phyloP scores from a whole-genome alignment of 2,797 vertebrate species.

The Florisuga fusca region DNA sequence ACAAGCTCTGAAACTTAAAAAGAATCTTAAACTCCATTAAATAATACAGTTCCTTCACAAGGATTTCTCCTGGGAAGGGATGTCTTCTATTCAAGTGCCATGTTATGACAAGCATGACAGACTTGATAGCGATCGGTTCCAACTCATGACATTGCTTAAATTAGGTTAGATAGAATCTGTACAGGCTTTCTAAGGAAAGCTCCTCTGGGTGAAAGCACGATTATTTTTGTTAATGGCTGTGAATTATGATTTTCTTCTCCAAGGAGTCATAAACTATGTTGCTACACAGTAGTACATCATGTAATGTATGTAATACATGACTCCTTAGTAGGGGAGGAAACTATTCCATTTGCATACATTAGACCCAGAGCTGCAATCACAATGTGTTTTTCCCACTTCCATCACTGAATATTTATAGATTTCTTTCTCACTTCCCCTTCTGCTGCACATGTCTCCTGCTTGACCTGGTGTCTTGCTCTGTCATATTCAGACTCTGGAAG shows the following conservation, averaged over 20 bases:
- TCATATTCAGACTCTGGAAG: background rate
- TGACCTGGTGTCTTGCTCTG: constrained; percentile 41
- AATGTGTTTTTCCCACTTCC: constrained; percentile 39
- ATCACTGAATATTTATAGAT: constrained; percentile 57
- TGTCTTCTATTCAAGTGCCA: constrained; percentile 77
- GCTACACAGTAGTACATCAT: constrained; percentile 45
- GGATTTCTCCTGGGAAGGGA: constrained; percentile 77
- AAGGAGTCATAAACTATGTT: constrained; percentile 62
- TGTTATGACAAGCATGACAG: constrained; percentile 84
- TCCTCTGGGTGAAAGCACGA: constrained; percentile 74
- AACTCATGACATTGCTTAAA: constrained; percentile 83
- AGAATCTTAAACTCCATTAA: constrained; percentile 78
- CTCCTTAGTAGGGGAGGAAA: constrained; percentile 45
- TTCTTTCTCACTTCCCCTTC: constrained; percentile 12
- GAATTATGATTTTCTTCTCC: constrained; percentile 77
- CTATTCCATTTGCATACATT: constrained; percentile 45
- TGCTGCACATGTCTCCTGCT: constrained; percentile 6
- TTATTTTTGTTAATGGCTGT: constrained; percentile 81
- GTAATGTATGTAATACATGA: constrained; percentile 52
- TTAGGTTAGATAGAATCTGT: constrained; percentile 80
- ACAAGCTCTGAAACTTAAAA: constrained; percentile 70
- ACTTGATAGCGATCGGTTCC: constrained; percentile 80
- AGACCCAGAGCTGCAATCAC: constrained; percentile 17
- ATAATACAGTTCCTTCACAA: constrained; percentile 72
- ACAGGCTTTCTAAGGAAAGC: constrained; percentile 73